phyloP scores from a whole-genome alignment of 1,140 invertebrate species.

The Pomphorhynchus laevis region DNA sequence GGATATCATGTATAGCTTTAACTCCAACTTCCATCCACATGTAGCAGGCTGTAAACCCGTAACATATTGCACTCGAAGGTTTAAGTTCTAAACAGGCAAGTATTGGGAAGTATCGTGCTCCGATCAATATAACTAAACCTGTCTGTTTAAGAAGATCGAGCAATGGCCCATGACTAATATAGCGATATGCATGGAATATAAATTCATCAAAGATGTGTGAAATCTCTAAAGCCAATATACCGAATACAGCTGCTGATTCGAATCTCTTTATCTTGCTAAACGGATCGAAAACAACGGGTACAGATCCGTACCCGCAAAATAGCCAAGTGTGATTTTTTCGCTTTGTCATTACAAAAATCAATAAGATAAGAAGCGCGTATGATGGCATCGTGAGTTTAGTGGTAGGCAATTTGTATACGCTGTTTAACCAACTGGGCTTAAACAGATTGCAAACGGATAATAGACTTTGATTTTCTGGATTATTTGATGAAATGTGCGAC shows the following conservation, averaged over 20 bases:
- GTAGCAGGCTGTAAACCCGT: background rate
- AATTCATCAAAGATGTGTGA: background rate
- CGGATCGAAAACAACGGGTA: background rate
- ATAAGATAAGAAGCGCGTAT: too few species aligned
- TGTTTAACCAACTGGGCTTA: too few species aligned
- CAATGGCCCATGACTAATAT: slow-evolving; percentile 1
- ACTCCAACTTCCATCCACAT: background rate
- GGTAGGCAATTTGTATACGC: too few species aligned
- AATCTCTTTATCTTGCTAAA: background rate
- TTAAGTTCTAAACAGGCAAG: background rate
- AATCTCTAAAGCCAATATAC: background rate
- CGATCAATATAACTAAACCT: slow-evolving; percentile 7
- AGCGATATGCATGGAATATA: background rate
- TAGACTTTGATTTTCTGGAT: too few species aligned
- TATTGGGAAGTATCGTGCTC: slow-evolving; percentile 7
- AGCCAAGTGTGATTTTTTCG: too few species aligned
- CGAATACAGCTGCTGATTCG: background rate
- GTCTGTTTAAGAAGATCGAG: slow-evolving; percentile 8
- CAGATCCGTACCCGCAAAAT: background rate
- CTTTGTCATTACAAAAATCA: too few species aligned
- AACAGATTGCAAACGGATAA: too few species aligned
- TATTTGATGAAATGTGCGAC: too few species aligned
- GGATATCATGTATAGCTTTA: background rate
- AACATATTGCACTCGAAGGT: background rate
- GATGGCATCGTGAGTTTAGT: too few species aligned